Evolutionary conservation across 2,113 vertebrate genomes (phyloP).

Genomic region (Mus spicilegus): DNA sequence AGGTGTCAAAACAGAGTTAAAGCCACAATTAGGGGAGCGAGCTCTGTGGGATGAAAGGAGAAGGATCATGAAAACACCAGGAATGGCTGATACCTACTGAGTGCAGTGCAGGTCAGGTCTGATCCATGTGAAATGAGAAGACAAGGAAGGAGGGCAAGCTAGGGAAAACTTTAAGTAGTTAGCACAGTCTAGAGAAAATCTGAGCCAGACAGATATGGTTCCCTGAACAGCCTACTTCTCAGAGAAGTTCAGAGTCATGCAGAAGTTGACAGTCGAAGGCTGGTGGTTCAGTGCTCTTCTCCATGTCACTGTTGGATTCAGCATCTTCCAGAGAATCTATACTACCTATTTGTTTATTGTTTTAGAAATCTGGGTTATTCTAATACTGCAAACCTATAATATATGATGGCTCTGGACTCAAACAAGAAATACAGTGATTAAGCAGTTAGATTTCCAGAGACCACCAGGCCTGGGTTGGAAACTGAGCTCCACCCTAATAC

Average conservation of each 20-base stretch:
- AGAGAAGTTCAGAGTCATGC: background rate
- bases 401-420: constrained; percentile 47
- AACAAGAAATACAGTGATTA: background rate
- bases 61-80: background rate
- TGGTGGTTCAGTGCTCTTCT: background rate
- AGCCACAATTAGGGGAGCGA: background rate
- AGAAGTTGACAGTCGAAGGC: background rate
- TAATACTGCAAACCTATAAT: background rate
- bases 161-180: background rate
- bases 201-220: background rate
- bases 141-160: background rate
- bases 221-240: background rate
- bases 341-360: constrained; percentile 21
- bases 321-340: background rate
- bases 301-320: background rate
- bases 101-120: background rate
- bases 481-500: background rate
- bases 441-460: constrained; percentile 35
- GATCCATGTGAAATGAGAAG: background rate
- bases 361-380: background rate
- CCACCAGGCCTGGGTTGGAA: background rate
- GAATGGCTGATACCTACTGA: background rate
- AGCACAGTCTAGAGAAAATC: background rate
- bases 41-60: background rate
- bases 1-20: background rate